Base-by-base conservation (phyloP, 1,140 invertebrate species). In the Hermetia illucens region DNA sequence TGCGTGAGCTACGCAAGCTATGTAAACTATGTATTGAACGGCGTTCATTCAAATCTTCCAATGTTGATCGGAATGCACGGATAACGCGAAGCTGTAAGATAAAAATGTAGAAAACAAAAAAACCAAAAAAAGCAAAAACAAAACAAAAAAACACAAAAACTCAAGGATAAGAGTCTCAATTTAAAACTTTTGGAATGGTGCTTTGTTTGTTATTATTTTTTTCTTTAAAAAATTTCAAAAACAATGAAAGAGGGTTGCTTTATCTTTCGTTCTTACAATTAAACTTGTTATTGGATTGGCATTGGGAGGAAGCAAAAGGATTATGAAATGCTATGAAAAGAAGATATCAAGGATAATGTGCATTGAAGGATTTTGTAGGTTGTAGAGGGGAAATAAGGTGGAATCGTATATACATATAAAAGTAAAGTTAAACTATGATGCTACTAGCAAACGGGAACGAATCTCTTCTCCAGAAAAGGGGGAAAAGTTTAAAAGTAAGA, bases 31-130 rank as follows among this genome's bases (percentile, higher is more conserved):
- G 90, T 65, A 94, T 79, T 68, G 91, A 93, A 66, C 90, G 83
- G 61, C 90, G 83, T 71, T 98, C 95, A 73, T 97, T 94, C 72
- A 98, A 75, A 72, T 98, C 95, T 79, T 98, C 95, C 75, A 98
- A 74, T 62, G 87, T 96, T 59, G 91, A 96, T 75, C 92, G 95
- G 88, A 99, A 99, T 64, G 94, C 95, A 75, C 93, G 87, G 72
- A 98, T 94, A 72, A 98, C 95, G 72, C 95, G 88, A 73, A 98
- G 84, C 94, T 98, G 89, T 73, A 88, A 88, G 80, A 74, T 75
- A 75, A 75, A 60, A 71, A 68, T n/a, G 69, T 55, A 32, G 30
- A 53, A 47, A 47, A 58, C 51, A 58, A 42, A 58, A 48, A 53
- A 58, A 58, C 49, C 45, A 55, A 55, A 52, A 48, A 36, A 58